Percentiles rank a stretch among this genome's conserved stretches.
These are phyloP conservation scores for Erythrocercus mccallii DNA, from an alignment of 2,113 vertebrate genomes.

Conservation along the genomic window DNA sequence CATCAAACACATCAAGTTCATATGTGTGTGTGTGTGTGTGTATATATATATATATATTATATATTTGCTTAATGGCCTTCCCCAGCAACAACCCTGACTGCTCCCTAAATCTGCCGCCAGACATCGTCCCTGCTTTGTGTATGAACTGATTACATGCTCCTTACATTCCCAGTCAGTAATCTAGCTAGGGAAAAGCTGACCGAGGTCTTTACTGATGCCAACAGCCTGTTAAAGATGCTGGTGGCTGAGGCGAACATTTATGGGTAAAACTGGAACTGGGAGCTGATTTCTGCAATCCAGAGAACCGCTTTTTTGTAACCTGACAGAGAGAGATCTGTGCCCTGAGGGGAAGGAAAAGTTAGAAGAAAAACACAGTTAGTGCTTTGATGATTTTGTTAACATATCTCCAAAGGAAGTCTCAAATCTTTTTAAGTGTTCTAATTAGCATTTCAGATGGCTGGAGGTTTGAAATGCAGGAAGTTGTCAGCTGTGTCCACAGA, in stretches of 20 bases:
- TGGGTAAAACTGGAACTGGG: conserved; percentile 68
- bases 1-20: background rate
- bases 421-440: background rate
- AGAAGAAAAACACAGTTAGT: background rate
- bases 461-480: background rate
- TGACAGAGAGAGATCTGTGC: conserved; percentile 66
- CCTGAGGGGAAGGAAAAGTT: conserved; percentile 40
- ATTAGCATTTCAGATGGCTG: background rate
- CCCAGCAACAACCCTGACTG: background rate
- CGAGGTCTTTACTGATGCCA: conserved; percentile 60
- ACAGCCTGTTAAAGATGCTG: conserved; percentile 70
- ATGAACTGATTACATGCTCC: background rate
- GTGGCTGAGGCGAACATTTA: conserved; percentile 74
- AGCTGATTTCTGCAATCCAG: conserved; percentile 71
- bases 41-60: background rate
- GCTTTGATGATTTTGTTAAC: conserved; percentile 16
- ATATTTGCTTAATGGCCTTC: background rate
- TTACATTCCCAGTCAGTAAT: background rate
- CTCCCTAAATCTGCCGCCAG: background rate
- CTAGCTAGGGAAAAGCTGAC: background rate
- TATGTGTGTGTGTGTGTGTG: background rate
- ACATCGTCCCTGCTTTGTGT: background rate
- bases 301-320: conserved; percentile 69
- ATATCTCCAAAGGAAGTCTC: background rate
- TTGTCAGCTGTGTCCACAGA: background rate